phyloP scores from a whole-genome alignment of 2,113 vertebrate genomes.

The Apaloderma vittatum region DNA sequence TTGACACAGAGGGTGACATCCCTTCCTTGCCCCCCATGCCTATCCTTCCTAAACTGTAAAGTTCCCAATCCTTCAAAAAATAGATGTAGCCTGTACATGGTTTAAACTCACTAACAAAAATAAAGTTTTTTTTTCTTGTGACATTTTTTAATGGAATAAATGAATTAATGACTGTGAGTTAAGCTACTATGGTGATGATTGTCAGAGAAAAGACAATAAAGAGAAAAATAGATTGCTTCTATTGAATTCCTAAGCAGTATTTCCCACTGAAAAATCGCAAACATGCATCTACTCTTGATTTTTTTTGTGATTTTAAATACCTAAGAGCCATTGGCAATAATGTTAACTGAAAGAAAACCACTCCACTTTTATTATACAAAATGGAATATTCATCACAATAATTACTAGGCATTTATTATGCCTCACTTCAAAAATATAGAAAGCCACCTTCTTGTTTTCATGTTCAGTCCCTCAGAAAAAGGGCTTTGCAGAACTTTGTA shows the following conservation, averaged over 20 bases:
- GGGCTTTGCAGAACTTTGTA: background rate
- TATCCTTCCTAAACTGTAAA: background rate
- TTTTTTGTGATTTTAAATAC: background rate
- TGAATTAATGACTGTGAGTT: background rate
- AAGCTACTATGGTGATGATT: background rate
- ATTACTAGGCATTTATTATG: background rate
- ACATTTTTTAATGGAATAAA: background rate
- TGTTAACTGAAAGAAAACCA: background rate
- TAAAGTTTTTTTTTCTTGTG: background rate
- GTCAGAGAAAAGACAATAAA: background rate
- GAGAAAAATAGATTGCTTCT: background rate
- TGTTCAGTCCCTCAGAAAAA: background rate
- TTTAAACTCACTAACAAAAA: background rate
- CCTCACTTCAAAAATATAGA: background rate
- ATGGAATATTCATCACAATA: background rate
- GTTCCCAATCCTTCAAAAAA: background rate
- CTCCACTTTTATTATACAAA: background rate
- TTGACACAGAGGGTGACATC: too few relatives aligned
- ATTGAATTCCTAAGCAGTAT: background rate
- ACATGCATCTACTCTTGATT: fast-evolving
- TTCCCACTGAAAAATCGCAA: background rate
- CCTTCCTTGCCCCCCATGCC: too few relatives aligned
- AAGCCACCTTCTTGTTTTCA: background rate
- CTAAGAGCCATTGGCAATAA: background rate
- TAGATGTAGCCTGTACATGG: background rate